phyloP scores from a whole-genome alignment of 2,888 invertebrate species.

The Chloroclystis v-ata region DNA sequence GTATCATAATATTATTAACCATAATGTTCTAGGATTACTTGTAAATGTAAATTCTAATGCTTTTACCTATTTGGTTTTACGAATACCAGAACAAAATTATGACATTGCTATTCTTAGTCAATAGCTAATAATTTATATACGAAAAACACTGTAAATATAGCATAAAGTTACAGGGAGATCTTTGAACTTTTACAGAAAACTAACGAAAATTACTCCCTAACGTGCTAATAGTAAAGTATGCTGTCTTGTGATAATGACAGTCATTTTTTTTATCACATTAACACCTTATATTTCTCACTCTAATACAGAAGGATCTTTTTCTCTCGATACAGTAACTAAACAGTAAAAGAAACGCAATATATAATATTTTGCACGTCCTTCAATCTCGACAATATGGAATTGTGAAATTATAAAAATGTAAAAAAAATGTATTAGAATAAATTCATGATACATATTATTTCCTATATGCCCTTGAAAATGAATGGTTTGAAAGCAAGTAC shows the following conservation, averaged over 20 bases:
- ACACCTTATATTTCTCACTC: too few species aligned
- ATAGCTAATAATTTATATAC: neutral
- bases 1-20: conserved; percentile 8
- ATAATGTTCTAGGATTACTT: conserved; percentile 18
- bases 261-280: too few species aligned
- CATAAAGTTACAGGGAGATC: conserved; percentile 5
- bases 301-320: too few species aligned
- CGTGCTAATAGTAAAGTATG: neutral
- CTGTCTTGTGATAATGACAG: too few species aligned
- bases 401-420: conserved; percentile 60
- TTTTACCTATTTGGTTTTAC: conserved; percentile 28
- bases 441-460: conserved; percentile 48
- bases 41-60: conserved; percentile 21
- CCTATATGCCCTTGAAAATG: conserved; percentile 24
- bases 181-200: conserved; percentile 7
- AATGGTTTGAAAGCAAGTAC: conserved; percentile 47
- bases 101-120: conserved; percentile 15
- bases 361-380: too few species aligned
- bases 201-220: conserved; percentile 6
- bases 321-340: too few species aligned
- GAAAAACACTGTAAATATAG: conserved; percentile 20
- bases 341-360: neutral
- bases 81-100: conserved; percentile 37
- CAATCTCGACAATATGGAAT: conserved; percentile 58
- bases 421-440: conserved; percentile 48